Base-by-base conservation (phyloP, 1,140 invertebrate genomes). In the Lepidurus arcticus region DNA sequence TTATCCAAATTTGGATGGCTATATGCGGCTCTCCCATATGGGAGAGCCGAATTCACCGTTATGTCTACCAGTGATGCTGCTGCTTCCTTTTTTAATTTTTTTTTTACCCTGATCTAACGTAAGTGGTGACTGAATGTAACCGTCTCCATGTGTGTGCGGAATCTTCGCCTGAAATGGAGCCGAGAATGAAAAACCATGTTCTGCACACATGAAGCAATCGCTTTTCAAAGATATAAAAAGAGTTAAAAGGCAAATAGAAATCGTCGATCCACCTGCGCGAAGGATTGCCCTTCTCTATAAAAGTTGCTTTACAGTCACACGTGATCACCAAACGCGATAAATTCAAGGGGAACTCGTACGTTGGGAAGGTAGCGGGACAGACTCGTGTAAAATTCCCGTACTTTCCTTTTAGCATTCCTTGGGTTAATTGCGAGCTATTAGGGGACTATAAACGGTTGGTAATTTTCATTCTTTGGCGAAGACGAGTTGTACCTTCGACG, bases 231-330 rank as follows among this genome's bases (percentile, higher is more conserved):
- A 3, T 21, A 65, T 7, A 21, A 65, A 65, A 65, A 65, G 53
- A 5, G n/a, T n/a, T 6, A 21, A 1, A 65, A 7, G 7, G 21
- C 53, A 16, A 13, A 1, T 65, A 21, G 5, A 65, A 65, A 16
- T 1, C 0, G 53, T 13, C 16, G 21, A 65, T n/a, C 53, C 53
- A 65, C 53, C 53, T 65, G 47, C 13, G 13, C 47, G 21, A 13
- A 21, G 21, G 3, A 65, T 1, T 21, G 53, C 21, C 6, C 53
- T 65, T 21, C 53, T 34, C 34, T 34, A 34, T 34, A 34, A 9
- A 65, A 65, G 53, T 65, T 65, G 53, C 9, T 65, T 65, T 65
- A 65, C 21, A 65, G 53, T 65, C 53, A 21, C 53, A 65, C 53
- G 3, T 65, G 53, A 65, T 65, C 16, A 21, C 53, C 16, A 65